Base-by-base conservation (phyloP, 2,797 vertebrate species). In the Leuciscus waleckii region DNA sequence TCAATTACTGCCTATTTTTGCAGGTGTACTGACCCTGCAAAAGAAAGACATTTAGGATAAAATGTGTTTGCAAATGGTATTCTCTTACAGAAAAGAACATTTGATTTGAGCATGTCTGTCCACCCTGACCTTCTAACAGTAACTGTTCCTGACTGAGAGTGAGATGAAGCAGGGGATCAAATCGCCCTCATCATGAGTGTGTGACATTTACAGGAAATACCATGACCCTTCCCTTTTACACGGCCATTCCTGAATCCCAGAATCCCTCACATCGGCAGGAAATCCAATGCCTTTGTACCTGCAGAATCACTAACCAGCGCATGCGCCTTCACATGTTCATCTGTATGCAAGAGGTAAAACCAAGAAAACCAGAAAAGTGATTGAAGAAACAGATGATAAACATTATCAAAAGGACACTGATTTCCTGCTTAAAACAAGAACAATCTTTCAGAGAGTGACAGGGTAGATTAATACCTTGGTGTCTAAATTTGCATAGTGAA, bases 151-250 rank as follows among this genome's bases (percentile, higher is more conserved):
- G 85, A 90, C 71, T 49, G 70, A 89, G 87, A 87, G 89, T 46
- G 75, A 78, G 78, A 61, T 54, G 68, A 63, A 74, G 85, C 85
- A 82, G 75, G 77, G 91, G 94, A 96, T 96, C 95, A 94, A 88
- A 94, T 95, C 95, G 90, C 95, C 85, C 89, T 91, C 91, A 89
- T 93, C 88, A 77, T 84, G 81, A 84, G 89, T 90, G 79, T 91
- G 79, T 96, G 95, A 95, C 95, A 95, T 96, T 96, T 96, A 92
- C 85, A 93, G 89, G 92, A 95, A 95, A 95, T 93, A 95, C 92
- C 95, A 93, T 89, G 95, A 96, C 95, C 95, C 93, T 92, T 93
- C 89, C 89, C 93, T 93, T 92, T 91, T 88, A 89, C 78, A 80
- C 79, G 81, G 68, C 49, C 81, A 81, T 80, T 56, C 49, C 74